A percentile compares a stretch with the other conserved stretches of the same genome.
These are phyloP conservation scores for Noctua janthina DNA, from an alignment of 2,888 invertebrate species.

Conservation along the genomic window DNA sequence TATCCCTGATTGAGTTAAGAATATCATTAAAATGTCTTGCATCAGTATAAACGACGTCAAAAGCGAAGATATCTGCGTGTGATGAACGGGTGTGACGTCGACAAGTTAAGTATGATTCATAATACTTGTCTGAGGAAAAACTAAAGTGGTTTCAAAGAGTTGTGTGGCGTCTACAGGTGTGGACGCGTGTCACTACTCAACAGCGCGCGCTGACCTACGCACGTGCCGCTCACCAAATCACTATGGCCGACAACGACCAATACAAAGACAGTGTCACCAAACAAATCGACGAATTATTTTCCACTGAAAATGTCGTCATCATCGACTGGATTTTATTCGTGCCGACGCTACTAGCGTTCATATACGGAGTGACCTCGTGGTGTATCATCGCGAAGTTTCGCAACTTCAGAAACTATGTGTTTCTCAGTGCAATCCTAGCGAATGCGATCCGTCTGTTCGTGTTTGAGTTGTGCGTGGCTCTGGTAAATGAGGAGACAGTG, in stretches of 20 bases:
- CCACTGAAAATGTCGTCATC: constrained; percentile 1
- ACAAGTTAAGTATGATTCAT: neutral
- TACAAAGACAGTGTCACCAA: constrained; percentile 4
- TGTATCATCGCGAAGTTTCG: constrained; percentile 35
- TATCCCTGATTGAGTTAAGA: neutral
- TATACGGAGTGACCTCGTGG: constrained; percentile 37
- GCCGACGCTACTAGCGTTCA: neutral
- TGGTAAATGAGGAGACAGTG: neutral
- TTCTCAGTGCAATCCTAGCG: constrained; percentile 24
- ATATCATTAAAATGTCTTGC: neutral
- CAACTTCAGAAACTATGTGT: constrained; percentile 31
- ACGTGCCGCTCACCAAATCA: neutral
- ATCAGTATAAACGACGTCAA: neutral
- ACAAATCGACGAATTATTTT: constrained; percentile 23
- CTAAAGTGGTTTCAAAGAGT: neutral
- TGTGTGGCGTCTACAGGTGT: neutral
- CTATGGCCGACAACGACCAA: neutral
- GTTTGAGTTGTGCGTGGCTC: neutral
- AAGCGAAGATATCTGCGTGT: neutral
- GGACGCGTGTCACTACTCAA: neutral
- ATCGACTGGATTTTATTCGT: neutral
- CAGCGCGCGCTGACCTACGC: neutral
- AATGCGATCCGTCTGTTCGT: neutral
- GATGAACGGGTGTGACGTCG: neutral
- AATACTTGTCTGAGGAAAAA: neutral